A percentile compares a stretch with the other conserved stretches of the same genome.
These are phyloP conservation scores for Garrulus glandarius DNA, from an alignment of 2,797 vertebrate species.

Conservation along the genomic window DNA sequence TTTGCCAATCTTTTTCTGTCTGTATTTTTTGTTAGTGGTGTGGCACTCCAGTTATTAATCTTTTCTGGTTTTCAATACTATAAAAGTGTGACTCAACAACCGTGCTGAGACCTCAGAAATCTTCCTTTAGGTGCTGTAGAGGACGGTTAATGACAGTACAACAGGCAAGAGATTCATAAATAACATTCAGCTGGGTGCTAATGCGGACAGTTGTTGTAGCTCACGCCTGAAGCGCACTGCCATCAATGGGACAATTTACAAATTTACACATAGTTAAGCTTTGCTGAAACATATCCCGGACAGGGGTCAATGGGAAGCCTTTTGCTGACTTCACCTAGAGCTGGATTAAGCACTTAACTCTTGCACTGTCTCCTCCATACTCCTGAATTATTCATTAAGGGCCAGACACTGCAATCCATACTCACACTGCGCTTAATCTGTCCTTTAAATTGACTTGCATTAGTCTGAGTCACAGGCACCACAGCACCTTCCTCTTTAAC, in stretches of 20 bases:
- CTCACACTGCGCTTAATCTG: background rate
- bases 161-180: background rate
- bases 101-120: background rate
- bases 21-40: background rate
- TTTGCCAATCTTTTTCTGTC: background rate
- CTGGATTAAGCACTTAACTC: slow-evolving; percentile 14
- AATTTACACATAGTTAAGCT: background rate
- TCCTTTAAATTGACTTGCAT: slow-evolving; percentile 39
- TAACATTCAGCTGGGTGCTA: background rate
- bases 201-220: background rate
- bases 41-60: background rate
- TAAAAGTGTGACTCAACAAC: background rate
- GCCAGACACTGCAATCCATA: slow-evolving; percentile 21
- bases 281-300: background rate
- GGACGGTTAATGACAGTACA: background rate
- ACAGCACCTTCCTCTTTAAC: background rate
- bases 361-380: background rate
- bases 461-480: slow-evolving; percentile 20
- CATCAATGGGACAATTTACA: background rate
- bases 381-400: slow-evolving; percentile 40
- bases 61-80: background rate
- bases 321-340: background rate
- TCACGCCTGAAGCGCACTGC: background rate
- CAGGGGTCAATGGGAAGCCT: background rate
- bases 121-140: background rate